Base-by-base conservation (phyloP, 1,140 invertebrate species). In the Oreohelix idahoensis region DNA sequence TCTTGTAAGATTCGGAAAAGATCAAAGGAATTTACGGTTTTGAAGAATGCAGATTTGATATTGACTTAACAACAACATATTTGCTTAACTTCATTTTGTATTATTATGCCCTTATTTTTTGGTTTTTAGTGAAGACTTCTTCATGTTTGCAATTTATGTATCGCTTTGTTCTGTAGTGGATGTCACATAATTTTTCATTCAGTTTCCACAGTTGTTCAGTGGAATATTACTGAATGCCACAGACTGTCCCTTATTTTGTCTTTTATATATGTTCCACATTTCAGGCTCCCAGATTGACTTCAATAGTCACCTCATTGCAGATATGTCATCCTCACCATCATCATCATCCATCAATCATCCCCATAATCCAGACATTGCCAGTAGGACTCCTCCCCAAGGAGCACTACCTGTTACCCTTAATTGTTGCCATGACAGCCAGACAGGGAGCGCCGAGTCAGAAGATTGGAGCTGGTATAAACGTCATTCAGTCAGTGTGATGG, bases 401-500 rank as follows among this genome's bases (percentile, higher is more conserved):
- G 45, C 70, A 29, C 71, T 82, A 1, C 79, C 85, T 51, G 66
- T 66, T 32, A 77, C 66, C 23, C 70, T 81, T 8, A 79, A 66
- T 53, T 86, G 84, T 70, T 86, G 84, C 63, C 75, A 84, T 71
- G 80, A 70, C 23, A 83, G 45, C 36, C 79, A 81, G 45, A 81
- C 77, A 45, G 81, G 73, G n/a, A 78, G 70, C 38, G 69, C 70
- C 13, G 79, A 84, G 11, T 74, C 70, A 35, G 85, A 87, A 45
- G 84, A 87, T 51, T 87, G 84, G 83, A 82, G 81, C n/a, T 86
- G 89, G 77, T 86, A 87, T 38, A 90, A 90, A 70, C 86, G 90
- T 38, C 89, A 90, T 78, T 91, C 90, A 17, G 88, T 89, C 39
- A 90, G 88, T 74, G 89, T 89, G 26, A 88, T 86, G 10, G 89